Conservation (phyloP, 2,797 vertebrate species). For the Sebastolobus altivelis region DNA sequence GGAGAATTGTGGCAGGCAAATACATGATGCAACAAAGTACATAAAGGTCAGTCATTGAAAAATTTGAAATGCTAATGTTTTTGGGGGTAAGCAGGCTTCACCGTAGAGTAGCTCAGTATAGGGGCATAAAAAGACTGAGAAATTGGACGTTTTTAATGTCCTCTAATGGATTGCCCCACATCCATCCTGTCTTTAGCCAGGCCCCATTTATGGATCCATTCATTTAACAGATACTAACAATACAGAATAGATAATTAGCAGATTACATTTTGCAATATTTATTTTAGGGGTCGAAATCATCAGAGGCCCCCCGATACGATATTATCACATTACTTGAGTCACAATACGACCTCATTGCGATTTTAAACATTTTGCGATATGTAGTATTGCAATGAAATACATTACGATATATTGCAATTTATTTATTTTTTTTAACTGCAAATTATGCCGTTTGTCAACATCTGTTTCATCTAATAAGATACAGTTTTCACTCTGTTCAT, state of each 20-base stretch:
- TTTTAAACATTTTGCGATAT: no score
- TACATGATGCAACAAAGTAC: conserved; percentile 23
- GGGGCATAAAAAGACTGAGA: conserved; percentile 9
- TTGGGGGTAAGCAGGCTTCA: background rate
- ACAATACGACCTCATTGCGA: rapidly evolving
- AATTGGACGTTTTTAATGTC: conserved; percentile 3
- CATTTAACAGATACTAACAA: conserved; percentile 12
- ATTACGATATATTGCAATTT: no score
- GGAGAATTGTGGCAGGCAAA: conserved; percentile 32
- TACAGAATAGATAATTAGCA: background rate
- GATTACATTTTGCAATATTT: conserved; percentile 2
- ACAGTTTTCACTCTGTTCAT: no score
- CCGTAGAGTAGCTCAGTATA: background rate
- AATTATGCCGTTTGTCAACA: no score
- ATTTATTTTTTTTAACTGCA: no score
- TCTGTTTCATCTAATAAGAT: no score
- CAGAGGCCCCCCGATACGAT: no score
- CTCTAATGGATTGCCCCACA: conserved; percentile 1
- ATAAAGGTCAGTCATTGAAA: conserved; percentile 46
- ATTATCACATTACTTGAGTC: no score
- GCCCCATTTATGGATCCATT: conserved; percentile 15
- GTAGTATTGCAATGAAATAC: no score
- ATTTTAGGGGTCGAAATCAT: background rate
- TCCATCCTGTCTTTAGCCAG: conserved; percentile 9
- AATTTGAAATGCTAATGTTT: conserved; percentile 41